Evolutionary conservation across 2,888 invertebrate genomes (phyloP).

Genomic region (Brassicogethes aeneus): DNA sequence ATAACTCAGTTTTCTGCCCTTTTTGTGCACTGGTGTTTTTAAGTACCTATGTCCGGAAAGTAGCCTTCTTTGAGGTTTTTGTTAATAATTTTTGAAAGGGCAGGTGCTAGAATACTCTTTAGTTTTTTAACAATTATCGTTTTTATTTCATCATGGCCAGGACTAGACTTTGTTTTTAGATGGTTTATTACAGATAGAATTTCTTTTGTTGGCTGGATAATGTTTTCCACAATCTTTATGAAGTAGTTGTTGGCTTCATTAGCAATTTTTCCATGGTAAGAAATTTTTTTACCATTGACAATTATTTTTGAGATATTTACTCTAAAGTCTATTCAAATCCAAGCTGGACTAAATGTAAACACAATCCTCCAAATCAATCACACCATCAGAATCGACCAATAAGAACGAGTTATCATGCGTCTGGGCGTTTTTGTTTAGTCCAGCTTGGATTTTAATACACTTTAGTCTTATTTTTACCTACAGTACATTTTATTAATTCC

Average conservation of each 20-base stretch:
- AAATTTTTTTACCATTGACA: background rate
- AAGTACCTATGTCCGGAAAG: slow-evolving; percentile 5
- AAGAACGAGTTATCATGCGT: too few relatives aligned
- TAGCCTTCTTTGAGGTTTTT: slow-evolving; percentile 3
- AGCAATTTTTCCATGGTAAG: too few relatives aligned
- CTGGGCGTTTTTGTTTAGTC: too few relatives aligned
- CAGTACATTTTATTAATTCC: slow-evolving; percentile 3
- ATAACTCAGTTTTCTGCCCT: slow-evolving; percentile 1
- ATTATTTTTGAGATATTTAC: background rate
- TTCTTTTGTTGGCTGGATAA: slow-evolving; percentile 2
- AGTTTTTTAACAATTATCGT: slow-evolving; percentile 5
- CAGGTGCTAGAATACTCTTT: slow-evolving; percentile 2
- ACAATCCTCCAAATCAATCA: too few relatives aligned
- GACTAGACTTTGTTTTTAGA: slow-evolving; percentile 5
- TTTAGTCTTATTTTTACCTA: background rate
- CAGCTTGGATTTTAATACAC: too few relatives aligned
- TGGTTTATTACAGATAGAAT: slow-evolving; percentile 5
- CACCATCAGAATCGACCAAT: too few relatives aligned
- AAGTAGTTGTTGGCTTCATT: slow-evolving; percentile 3
- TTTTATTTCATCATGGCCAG: slow-evolving; percentile 7
- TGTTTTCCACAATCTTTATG: background rate
- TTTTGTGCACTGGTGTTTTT: slow-evolving; percentile 4
- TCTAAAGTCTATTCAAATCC: too few relatives aligned
- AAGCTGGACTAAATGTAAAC: too few relatives aligned
- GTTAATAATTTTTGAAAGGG: slow-evolving; percentile 6